Evolutionary conservation across 1,140 invertebrate species (phyloP).

Genomic region (Drosophila carrolli): DNA sequence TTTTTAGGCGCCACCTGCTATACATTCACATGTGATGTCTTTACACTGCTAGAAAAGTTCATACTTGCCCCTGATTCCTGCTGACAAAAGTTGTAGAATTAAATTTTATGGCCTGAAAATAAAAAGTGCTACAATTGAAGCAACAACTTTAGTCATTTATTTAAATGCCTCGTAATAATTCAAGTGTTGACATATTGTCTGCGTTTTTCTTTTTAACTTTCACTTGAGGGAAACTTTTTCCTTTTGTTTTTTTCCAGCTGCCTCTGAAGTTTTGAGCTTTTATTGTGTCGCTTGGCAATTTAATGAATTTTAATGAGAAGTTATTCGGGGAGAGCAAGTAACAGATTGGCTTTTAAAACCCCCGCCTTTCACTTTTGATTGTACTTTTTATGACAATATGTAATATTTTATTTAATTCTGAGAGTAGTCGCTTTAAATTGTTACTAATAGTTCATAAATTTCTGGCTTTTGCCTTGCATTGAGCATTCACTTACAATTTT

Average conservation of each 20-base stretch:
- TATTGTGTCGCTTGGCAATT: constrained; percentile 65
- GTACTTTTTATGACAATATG: constrained; percentile 34
- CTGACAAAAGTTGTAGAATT: constrained; percentile 20
- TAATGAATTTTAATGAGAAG: constrained; percentile 81
- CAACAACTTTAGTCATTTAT: constrained; percentile 66
- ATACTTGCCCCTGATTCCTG: constrained; percentile 7
- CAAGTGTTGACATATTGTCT: constrained; percentile 78
- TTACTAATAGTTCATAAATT: no score
- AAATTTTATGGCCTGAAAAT: constrained; percentile 10
- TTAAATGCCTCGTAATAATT: constrained; percentile 73
- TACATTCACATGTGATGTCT: constrained; percentile 18
- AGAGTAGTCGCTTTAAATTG: no score
- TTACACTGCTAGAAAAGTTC: constrained; percentile 17
- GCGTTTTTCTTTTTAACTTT: constrained; percentile 29
- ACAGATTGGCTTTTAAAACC: constrained; percentile 1
- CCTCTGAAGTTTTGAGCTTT: constrained; percentile 35
- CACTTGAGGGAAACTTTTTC: constrained; percentile 49
- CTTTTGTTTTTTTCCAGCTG: constrained; percentile 12
- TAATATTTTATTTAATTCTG: no score
- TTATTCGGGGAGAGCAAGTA: constrained; percentile 47
- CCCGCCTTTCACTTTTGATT: constrained; percentile 39
- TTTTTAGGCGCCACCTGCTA: constrained; percentile 25
- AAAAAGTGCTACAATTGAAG: constrained; percentile 29
- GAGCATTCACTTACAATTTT: no score
- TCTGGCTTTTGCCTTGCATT: no score